Evolutionary conservation across 2,797 vertebrate genomes (phyloP).

Genomic region (Galaxias olidus): DNA sequence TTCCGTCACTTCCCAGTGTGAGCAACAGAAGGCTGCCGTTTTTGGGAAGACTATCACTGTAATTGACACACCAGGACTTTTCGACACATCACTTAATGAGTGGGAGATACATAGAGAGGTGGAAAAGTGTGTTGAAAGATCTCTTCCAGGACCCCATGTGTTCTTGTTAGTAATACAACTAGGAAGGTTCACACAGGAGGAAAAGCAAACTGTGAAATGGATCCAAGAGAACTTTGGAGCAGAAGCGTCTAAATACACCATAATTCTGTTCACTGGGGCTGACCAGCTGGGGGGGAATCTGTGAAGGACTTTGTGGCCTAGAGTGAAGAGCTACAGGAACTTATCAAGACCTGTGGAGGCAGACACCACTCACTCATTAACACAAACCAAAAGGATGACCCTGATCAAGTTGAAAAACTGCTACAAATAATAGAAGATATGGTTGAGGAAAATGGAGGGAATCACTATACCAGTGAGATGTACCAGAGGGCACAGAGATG

Average conservation of each 20-base stretch:
- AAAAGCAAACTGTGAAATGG: conserved; percentile 17
- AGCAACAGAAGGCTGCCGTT: too few species aligned
- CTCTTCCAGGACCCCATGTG: conserved; percentile 31
- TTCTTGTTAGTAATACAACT: conserved; percentile 30
- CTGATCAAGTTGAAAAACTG: conserved; percentile 14
- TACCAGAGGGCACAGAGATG: background rate
- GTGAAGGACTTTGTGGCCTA: background rate
- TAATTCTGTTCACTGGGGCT: conserved; percentile 37
- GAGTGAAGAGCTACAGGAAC: background rate
- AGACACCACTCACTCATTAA: conserved; percentile 20
- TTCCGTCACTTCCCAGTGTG: too few species aligned
- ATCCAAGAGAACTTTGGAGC: conserved; percentile 38
- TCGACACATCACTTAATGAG: background rate
- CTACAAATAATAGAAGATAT: conserved; percentile 16
- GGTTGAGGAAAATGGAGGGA: conserved; percentile 16
- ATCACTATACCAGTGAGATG: conserved; percentile 8
- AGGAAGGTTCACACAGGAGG: conserved; percentile 22
- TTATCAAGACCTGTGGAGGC: conserved; percentile 19
- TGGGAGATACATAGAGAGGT: conserved; percentile 17
- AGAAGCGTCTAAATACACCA: conserved; percentile 30
- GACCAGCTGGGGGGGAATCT: conserved; percentile 22
- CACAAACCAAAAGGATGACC: conserved; percentile 5
- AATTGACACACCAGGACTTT: conserved; percentile 36
- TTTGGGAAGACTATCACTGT: background rate
- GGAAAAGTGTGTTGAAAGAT: conserved; percentile 13